Conservation (phyloP, 2,113 vertebrate genomes). For the Pundamilia nyererei region DNA sequence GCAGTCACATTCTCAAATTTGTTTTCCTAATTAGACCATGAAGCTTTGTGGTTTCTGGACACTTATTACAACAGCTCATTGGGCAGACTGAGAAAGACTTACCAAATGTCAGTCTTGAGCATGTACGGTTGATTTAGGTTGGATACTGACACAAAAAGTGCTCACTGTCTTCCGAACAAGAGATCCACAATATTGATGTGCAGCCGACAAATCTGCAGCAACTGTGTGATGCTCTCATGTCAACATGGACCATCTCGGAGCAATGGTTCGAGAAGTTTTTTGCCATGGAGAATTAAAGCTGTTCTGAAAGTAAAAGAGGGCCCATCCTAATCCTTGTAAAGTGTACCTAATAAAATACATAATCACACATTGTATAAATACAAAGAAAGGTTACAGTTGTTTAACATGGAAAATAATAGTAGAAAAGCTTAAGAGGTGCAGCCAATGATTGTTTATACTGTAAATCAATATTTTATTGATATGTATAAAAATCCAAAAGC, state of each 20-base stretch:
- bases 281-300: background rate
- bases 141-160: conserved; percentile 38
- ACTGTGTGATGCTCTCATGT: background rate
- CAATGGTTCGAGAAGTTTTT: background rate
- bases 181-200: background rate
- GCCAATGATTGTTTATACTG: background rate
- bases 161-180: conserved; percentile 27
- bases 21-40: background rate
- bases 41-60: background rate
- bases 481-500: background rate
- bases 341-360: background rate
- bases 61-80: conserved; percentile 4
- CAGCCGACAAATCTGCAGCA: background rate
- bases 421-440: background rate
- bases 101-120: conserved; percentile 16
- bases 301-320: background rate
- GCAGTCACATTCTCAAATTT: background rate
- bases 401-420: background rate
- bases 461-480: background rate
- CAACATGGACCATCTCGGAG: background rate
- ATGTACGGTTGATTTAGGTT: conserved; percentile 30
- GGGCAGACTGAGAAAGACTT: background rate
- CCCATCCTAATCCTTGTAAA: background rate
- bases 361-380: background rate
- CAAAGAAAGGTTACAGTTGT: background rate